A percentile compares a stretch with the other conserved stretches of the same genome.
These are phyloP conservation scores for Alentia gelatinosa DNA, from an alignment of 2,888 invertebrate species.

Conservation along the genomic window DNA sequence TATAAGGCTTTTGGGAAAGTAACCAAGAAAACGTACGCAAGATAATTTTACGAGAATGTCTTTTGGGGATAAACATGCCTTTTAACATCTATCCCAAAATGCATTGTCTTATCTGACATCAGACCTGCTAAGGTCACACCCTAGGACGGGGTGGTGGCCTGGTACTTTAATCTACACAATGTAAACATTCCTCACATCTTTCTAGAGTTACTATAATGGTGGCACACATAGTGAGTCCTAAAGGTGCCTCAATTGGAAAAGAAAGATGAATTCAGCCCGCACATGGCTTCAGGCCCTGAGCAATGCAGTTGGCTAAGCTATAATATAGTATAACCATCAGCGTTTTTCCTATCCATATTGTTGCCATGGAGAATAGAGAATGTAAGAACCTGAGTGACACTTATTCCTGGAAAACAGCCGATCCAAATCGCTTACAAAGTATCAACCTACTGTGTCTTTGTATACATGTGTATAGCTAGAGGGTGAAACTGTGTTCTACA, in stretches of 20 bases:
- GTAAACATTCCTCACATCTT: neutral
- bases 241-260: neutral
- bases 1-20: conserved; percentile 7
- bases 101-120: neutral
- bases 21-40: neutral
- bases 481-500: neutral
- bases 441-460: neutral
- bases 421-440: neutral
- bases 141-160: neutral
- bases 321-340: neutral
- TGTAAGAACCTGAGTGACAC: conserved; percentile 50
- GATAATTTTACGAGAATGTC: neutral
- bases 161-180: neutral
- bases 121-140: neutral
- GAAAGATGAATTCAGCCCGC: neutral
- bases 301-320: conserved; percentile 50
- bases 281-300: conserved; percentile 24
- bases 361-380: conserved; percentile 29
- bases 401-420: conserved; percentile 31
- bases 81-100: neutral
- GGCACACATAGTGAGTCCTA: neutral
- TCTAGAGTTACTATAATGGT: neutral
- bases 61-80: neutral
- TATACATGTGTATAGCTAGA: conserved; percentile 14
- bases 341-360: neutral